Percentiles rank a stretch among this genome's conserved stretches.
Evolutionary conservation across 2,113 vertebrate genomes (phyloP).

Genomic region (Mustela nigripes): DNA sequence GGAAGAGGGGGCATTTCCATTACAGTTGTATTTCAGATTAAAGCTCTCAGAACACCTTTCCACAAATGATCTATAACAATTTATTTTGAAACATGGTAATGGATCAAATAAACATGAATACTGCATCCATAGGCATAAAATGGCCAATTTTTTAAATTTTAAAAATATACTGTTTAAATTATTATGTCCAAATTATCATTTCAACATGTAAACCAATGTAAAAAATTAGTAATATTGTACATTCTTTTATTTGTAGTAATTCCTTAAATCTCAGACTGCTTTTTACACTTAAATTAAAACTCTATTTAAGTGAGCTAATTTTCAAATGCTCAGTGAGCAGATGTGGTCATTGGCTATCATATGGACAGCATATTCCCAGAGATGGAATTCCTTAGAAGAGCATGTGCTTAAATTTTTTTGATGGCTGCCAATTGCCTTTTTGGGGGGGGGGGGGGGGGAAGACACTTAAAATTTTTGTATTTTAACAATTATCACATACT

Average conservation of each 20-base stretch:
- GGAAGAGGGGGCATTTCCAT: neutral
- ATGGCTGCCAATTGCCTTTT: neutral
- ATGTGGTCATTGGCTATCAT: neutral
- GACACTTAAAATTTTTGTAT: neutral
- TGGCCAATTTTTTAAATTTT: neutral
- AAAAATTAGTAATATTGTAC: neutral
- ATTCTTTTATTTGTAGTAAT: neutral
- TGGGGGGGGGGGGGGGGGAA: too few species aligned
- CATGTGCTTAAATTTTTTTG: neutral
- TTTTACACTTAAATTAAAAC: neutral
- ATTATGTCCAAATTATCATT: neutral
- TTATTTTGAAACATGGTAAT: neutral
- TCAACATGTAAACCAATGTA: neutral
- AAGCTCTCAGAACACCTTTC: slow-evolving; percentile 7
- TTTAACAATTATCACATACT: neutral
- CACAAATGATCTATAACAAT: neutral
- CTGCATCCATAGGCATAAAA: neutral
- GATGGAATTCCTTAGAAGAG: neutral
- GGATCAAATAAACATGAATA: neutral
- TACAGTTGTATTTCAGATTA: slow-evolving; percentile 13
- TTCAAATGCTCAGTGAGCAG: neutral
- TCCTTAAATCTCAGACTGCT: neutral
- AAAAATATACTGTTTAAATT: neutral
- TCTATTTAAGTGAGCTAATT: neutral
- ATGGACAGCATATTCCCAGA: neutral